Percentiles rank a stretch among this genome's conserved stretches.
These are phyloP conservation scores for Anoplolepis gracilipes DNA, from an alignment of 1,140 invertebrate genomes.

Conservation along the genomic window DNA sequence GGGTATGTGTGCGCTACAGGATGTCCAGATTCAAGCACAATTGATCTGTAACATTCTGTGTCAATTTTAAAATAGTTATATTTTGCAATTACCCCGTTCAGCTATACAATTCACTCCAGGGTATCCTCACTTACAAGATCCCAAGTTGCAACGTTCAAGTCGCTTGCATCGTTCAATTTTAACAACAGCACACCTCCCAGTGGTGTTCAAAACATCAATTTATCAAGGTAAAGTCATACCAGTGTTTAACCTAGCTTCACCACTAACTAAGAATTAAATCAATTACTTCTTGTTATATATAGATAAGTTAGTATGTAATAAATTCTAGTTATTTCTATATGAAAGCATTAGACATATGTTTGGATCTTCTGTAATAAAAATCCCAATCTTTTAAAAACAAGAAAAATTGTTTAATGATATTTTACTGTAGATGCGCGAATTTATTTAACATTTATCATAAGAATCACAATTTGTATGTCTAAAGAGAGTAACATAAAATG, in stretches of 20 bases:
- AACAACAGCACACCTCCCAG: slow-evolving; percentile 81
- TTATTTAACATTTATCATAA: slow-evolving; percentile 11
- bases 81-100: slow-evolving; percentile 76
- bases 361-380: neutral
- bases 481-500: slow-evolving; percentile 25
- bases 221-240: slow-evolving; percentile 78
- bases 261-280: slow-evolving; percentile 19
- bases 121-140: slow-evolving; percentile 87
- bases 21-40: neutral
- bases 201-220: slow-evolving; percentile 75
- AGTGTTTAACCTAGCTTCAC: slow-evolving; percentile 24
- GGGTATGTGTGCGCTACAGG: neutral
- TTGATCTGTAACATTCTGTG: slow-evolving; percentile 8
- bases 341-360: neutral
- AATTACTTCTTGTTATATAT: slow-evolving; percentile 13
- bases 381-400: neutral
- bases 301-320: neutral
- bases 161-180: slow-evolving; percentile 86
- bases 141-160: slow-evolving; percentile 87
- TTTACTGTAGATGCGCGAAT: neutral
- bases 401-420: too few species aligned
- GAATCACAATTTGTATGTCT: neutral
- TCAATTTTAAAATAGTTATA: slow-evolving; percentile 42
- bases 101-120: slow-evolving; percentile 84
- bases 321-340: neutral